Base-by-base conservation (phyloP, 1,140 invertebrate genomes). In the Oreohelix idahoensis region DNA sequence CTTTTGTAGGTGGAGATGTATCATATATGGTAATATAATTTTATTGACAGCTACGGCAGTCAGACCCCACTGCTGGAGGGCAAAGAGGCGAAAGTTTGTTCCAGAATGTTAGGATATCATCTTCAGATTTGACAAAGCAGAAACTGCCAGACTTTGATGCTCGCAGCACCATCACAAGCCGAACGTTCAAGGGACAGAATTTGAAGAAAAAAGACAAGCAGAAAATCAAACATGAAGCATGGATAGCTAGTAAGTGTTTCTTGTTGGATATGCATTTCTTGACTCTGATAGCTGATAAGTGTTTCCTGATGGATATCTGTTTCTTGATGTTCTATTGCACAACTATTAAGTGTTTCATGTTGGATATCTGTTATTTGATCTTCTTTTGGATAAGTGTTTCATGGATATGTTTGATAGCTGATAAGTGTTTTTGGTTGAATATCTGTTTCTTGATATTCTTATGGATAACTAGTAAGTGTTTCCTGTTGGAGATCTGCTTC, bases 131-230 rank as follows among this genome's bases (percentile, higher is more conserved):
- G 2, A 69, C 89, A 4, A 86, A 81, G 38, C 85, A 89, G 79
- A 86, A 90, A 70, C 74, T 92, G 38, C 89, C 90, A 45, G 90
- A 90, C 51, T 89, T 89, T 87, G 91, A 91, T 84, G 84, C 89
- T 36, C 84, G 86, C 23, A 91, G 89, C 84, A 79, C 89, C 11
- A 86, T 92, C 11, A 91, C 91, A 45, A 91, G 88, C 81, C 91
- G 89, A 76, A 88, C 89, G 2, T 81, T 92, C 23, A 90, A 87
- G 84, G 90, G 87, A 23, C 58, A 90, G 38, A 87, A 89, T 63
- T 69, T 91, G 79, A 91, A 89, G 84, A 92, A 92, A 82, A 92
- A 92, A 84, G 89, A 91, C 36, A 91, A 89, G 75, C 84, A 83
- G 71, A 90, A 90, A 86, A 71, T 92, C 1, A 85, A 87, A 83